Base-by-base conservation (phyloP, 2,113 vertebrate species). In the Carettochelys insculpta region DNA sequence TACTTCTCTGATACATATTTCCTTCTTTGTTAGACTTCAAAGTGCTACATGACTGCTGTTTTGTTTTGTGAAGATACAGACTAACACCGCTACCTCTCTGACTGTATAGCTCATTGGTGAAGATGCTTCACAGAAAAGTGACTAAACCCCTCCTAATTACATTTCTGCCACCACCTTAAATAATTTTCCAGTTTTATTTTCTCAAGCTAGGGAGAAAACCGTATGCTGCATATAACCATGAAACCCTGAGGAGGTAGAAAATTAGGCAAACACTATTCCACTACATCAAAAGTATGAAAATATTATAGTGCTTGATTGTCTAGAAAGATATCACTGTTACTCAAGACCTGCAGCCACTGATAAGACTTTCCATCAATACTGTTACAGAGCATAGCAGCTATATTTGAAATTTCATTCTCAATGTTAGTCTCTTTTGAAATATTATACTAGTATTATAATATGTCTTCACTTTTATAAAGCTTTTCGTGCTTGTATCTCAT, bases 241-340 rank as follows among this genome's bases (percentile, higher is more conserved):
- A 92, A 94, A 80, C 84, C 92, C 91, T 12, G 82, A 95, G 90
- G 94, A 94, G 4, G 22, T 73, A n/a, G 87, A 91, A 95, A 93
- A 95, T 86, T 91, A 95, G 45, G 58, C 68, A 92, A 58, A 77
- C 73, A 77, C 65, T 81, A n/a, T 77, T 89, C 61, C 22, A 81
- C 22, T 77, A 90, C 88, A 85, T 96, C 83, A 94, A 87, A 97
- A 88, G 71, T 85, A 83, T 89, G 90, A 65, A 94, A 97, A 95
- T 95, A 86, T 48, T 5, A 77, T 83, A 86, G 75, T 47, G 73
- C 87, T 89, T 2, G 22, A 80, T 93, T 95, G 92, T 92, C 81
- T 88, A 73, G 85, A 95, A 93, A 89, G 87, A 68, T 11, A 94
- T 93, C 73, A 43, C 82, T 82, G 4, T 93, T 90, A 84, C 71